Conservation (phyloP, 2,888 invertebrate genomes). For the Anarsia innoxiella region DNA sequence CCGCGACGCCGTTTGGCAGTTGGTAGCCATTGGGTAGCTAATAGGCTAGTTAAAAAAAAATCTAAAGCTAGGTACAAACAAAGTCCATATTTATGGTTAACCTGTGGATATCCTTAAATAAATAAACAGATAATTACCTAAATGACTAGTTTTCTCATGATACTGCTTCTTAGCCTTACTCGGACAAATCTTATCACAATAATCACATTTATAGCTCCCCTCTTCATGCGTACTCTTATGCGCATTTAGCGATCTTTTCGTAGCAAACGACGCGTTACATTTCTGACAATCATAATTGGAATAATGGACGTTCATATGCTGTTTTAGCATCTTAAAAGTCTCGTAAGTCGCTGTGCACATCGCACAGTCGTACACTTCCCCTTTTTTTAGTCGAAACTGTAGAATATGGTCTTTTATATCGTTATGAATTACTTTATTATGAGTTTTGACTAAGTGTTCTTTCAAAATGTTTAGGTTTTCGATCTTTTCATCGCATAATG, state of each 20-base stretch:
- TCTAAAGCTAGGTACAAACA: too few relatives aligned
- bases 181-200: conserved; percentile 55
- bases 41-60: too few relatives aligned
- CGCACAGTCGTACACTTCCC: conserved; percentile 48
- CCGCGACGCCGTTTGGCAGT: too few relatives aligned
- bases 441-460: conserved; percentile 40
- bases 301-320: conserved; percentile 63
- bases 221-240: conserved; percentile 47
- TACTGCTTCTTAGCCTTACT: conserved; percentile 47
- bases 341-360: conserved; percentile 54
- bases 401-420: conserved; percentile 57
- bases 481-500: conserved; percentile 34
- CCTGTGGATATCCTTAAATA: too few relatives aligned
- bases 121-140: too few relatives aligned
- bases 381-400: conserved; percentile 55
- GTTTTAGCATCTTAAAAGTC: conserved; percentile 61
- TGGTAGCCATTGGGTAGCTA: too few relatives aligned
- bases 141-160: conserved; percentile 57
- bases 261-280: conserved; percentile 50
- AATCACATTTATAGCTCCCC: conserved; percentile 54
- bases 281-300: conserved; percentile 44
- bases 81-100: too few relatives aligned
- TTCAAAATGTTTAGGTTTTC: conserved; percentile 34
- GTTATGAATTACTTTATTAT: conserved; percentile 34
- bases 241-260: conserved; percentile 44